Conservation (phyloP, 2,888 invertebrate species). For the Shargacucullia verbasci region DNA sequence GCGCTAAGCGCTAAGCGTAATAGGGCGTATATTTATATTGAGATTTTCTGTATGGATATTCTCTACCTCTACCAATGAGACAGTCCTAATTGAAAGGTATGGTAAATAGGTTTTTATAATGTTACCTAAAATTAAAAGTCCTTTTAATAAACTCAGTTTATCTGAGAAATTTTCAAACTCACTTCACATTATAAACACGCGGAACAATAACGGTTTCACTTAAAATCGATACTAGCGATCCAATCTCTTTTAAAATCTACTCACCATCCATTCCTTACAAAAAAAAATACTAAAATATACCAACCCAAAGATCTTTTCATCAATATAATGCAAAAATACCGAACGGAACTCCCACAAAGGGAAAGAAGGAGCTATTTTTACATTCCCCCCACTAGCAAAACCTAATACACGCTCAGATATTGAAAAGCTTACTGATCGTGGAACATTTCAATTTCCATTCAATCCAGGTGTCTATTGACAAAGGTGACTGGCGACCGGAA, state of each 20-base stretch:
- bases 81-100: no score
- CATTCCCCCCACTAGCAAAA: slow-evolving; percentile 36
- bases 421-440: slow-evolving; percentile 52
- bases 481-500: slow-evolving; percentile 53
- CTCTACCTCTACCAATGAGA: no score
- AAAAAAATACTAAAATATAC: slow-evolving; percentile 5
- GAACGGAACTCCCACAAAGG: slow-evolving; percentile 29
- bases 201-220: no score
- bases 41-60: no score
- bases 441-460: slow-evolving; percentile 61
- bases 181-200: no score
- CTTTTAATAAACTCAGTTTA: no score
- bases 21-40: no score
- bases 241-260: not conserved
- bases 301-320: slow-evolving; percentile 8
- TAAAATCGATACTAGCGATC: no score
- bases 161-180: no score
- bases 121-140: no score
- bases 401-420: slow-evolving; percentile 40
- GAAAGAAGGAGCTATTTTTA: slow-evolving; percentile 27
- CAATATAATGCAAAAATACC: slow-evolving; percentile 36
- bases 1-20: no score
- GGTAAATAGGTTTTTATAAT: no score
- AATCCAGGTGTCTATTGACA: slow-evolving; percentile 64
- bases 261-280: not conserved